These are phyloP conservation scores for Scomber scombrus DNA, from an alignment of 2,113 vertebrate genomes.

Conservation along the genomic window DNA sequence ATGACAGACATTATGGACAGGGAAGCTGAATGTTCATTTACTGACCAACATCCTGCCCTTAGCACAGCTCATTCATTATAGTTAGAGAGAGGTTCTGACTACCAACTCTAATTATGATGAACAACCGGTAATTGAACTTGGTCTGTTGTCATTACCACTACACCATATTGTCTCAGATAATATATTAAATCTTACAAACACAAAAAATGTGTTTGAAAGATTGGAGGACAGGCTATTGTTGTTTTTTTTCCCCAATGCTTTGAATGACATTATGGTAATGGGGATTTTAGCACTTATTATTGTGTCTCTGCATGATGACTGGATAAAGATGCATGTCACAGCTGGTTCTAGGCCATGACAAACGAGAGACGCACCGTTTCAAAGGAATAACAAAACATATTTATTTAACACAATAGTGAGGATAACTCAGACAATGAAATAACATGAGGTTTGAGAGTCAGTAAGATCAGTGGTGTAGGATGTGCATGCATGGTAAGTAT, in stretches of 20 bases:
- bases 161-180: conserved; percentile 47
- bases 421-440: too few species aligned
- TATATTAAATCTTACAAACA: conserved; percentile 49
- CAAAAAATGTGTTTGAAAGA: background rate
- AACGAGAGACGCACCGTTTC: too few species aligned
- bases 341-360: too few species aligned
- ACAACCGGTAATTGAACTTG: conserved; percentile 61
- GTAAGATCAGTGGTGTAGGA: too few species aligned
- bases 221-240: background rate
- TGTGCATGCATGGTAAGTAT: too few species aligned
- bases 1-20: conserved; percentile 70
- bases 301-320: conserved; percentile 5
- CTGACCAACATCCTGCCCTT: conserved; percentile 80
- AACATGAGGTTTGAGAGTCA: too few species aligned
- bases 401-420: too few species aligned
- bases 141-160: conserved; percentile 60
- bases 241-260: background rate
- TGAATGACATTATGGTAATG: background rate
- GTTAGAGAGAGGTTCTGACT: conserved; percentile 68
- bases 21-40: conserved; percentile 75
- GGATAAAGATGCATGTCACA: conserved; percentile 21
- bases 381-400: too few species aligned
- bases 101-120: conserved; percentile 78
- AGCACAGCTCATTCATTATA: conserved; percentile 79
- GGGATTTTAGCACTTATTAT: background rate